Evolutionary conservation across 2,113 vertebrate genomes (phyloP).

Genomic region (Macroglossus sobrinus): DNA sequence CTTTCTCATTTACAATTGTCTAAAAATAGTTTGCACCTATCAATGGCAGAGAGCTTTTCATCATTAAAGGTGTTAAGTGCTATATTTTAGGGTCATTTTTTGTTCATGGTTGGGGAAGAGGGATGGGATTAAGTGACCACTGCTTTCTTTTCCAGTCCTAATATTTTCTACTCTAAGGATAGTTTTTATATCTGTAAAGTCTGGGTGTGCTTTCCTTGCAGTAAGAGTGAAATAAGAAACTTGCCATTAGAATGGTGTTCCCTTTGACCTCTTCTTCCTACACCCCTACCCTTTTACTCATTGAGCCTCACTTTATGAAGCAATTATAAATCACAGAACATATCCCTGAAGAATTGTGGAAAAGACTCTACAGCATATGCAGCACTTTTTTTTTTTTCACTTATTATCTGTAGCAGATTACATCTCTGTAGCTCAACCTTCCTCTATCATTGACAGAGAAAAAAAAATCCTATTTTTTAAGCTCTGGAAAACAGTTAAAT

Average conservation of each 20-base stretch:
- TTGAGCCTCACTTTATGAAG: not conserved
- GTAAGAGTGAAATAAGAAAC: not conserved
- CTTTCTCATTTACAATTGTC: not conserved
- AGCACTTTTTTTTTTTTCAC: constrained; percentile 7
- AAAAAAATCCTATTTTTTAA: not conserved
- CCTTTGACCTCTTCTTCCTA: constrained; percentile 27
- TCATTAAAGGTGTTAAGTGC: not conserved
- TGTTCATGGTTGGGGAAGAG: not conserved
- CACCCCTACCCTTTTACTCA: not conserved
- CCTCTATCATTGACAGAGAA: not conserved
- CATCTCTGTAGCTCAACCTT: constrained; percentile 43
- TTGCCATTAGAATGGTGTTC: not conserved
- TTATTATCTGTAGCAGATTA: constrained; percentile 23
- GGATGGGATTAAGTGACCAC: not conserved
- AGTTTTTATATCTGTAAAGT: not conserved
- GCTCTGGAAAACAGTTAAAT: constrained; percentile 29
- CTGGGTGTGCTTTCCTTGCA: not conserved
- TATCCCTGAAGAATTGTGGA: not conserved
- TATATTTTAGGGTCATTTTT: not conserved
- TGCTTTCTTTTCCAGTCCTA: not conserved
- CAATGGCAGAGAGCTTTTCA: not conserved
- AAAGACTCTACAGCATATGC: not conserved
- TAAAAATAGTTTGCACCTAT: not conserved
- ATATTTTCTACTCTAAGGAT: not conserved
- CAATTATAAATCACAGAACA: not conserved